Evolutionary conservation across 2,113 vertebrate genomes (phyloP).

Genomic region (Paramisgurnus dabryanus): DNA sequence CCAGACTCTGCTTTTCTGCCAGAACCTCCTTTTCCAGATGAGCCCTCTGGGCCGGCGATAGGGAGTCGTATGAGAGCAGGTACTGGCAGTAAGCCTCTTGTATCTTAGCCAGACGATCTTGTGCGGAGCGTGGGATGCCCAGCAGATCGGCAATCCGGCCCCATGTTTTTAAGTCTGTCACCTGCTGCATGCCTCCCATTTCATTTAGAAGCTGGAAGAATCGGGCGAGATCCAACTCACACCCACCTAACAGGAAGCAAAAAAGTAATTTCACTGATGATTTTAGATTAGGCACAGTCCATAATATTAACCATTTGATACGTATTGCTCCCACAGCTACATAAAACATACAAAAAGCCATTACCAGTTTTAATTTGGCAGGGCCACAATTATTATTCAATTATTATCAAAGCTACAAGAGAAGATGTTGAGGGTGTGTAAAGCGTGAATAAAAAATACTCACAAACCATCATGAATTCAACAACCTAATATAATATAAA

Average conservation of each 20-base stretch:
- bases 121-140: conserved; percentile 87
- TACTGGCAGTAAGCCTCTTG: conserved; percentile 93
- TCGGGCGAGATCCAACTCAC: conserved; percentile 87
- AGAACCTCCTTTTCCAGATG: conserved; percentile 87
- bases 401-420: no score
- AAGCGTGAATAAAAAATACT: no score
- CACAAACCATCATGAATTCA: neutral
- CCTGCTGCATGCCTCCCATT: conserved; percentile 93
- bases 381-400: no score
- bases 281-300: no score
- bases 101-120: conserved; percentile 88
- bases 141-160: conserved; percentile 88
- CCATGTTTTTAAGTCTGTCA: conserved; percentile 92
- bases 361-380: no score
- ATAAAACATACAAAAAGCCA: no score
- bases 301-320: no score
- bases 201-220: conserved; percentile 89
- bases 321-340: no score
- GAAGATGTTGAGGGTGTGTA: no score
- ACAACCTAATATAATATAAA: neutral
- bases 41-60: conserved; percentile 82
- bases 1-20: conserved; percentile 84
- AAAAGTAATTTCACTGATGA: neutral
- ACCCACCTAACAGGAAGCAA: conserved; percentile 72
- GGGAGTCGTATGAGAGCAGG: conserved; percentile 87